Percentiles rank a stretch among this genome's conserved stretches.
Conservation (phyloP, 1,140 invertebrate genomes). For the Pachypeltis micranthus region DNA sequence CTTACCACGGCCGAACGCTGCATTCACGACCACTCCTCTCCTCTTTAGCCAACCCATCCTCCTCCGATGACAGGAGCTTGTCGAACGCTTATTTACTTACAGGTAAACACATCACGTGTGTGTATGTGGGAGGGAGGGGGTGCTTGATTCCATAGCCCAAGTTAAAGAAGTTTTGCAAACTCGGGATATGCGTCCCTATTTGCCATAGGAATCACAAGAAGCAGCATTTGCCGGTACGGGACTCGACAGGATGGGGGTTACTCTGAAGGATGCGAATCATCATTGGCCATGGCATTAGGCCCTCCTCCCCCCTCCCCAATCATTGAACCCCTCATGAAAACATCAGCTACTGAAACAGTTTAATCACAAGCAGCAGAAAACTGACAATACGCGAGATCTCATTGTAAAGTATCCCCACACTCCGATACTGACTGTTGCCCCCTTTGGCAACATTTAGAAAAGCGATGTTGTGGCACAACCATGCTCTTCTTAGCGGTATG, state of each 20-base stretch:
- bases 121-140: background rate
- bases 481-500: too few species aligned
- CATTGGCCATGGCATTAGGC: too few species aligned
- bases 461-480: too few species aligned
- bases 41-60: slow-evolving; percentile 27
- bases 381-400: too few species aligned
- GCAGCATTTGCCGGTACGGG: background rate
- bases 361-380: too few species aligned
- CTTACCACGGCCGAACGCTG: slow-evolving; percentile 73
- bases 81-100: background rate
- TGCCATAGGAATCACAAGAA: background rate
- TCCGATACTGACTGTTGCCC: too few species aligned
- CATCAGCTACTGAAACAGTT: too few species aligned
- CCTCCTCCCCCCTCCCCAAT: too few species aligned
- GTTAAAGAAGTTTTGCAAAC: background rate
- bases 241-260: background rate
- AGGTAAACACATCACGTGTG: background rate
- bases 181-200: background rate
- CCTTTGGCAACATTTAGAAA: too few species aligned
- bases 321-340: too few species aligned
- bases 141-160: background rate
- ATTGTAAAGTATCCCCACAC: too few species aligned
- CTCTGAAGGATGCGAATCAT: too few species aligned
- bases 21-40: slow-evolving; percentile 12
- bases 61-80: slow-evolving; percentile 5